Conservation (phyloP, 2,113 vertebrate species). For the Phrynosoma platyrhinos region DNA sequence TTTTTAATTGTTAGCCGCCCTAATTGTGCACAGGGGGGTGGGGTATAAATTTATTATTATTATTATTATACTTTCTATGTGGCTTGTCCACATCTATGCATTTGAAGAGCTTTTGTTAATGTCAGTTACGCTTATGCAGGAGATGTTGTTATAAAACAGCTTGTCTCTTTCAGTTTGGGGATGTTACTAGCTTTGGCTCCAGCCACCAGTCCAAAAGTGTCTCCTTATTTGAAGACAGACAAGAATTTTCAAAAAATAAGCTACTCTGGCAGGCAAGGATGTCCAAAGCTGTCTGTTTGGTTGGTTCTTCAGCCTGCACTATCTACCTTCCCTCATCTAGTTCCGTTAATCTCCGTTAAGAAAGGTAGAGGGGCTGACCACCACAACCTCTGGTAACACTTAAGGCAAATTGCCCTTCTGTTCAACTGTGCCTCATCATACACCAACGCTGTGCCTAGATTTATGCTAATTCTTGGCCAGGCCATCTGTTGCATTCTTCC, state of each 20-base stretch:
- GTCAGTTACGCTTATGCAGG: no score
- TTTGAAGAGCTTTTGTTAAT: background rate
- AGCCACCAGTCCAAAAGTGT: background rate
- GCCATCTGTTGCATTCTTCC: conserved; percentile 9
- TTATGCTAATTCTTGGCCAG: conserved; percentile 7
- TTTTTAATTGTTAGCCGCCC: no score
- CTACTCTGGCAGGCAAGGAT: background rate
- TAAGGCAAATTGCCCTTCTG: background rate
- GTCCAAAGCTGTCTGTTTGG: no score
- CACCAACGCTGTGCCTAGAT: background rate
- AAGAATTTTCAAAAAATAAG: no score
- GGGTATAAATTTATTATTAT: no score
- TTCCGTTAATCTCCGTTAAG: background rate
- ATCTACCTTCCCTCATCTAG: no score
- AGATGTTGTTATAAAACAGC: background rate
- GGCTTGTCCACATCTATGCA: background rate
- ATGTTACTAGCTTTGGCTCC: no score
- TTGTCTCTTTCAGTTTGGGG: background rate
- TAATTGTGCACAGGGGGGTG: no score
- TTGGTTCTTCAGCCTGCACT: background rate
- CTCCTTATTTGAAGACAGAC: background rate
- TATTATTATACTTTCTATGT: background rate
- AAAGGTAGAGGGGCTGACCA: background rate
- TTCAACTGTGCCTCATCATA: background rate
- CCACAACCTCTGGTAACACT: background rate